Base-by-base conservation (phyloP, 2,888 invertebrate genomes). In the Tipula vernalis region DNA sequence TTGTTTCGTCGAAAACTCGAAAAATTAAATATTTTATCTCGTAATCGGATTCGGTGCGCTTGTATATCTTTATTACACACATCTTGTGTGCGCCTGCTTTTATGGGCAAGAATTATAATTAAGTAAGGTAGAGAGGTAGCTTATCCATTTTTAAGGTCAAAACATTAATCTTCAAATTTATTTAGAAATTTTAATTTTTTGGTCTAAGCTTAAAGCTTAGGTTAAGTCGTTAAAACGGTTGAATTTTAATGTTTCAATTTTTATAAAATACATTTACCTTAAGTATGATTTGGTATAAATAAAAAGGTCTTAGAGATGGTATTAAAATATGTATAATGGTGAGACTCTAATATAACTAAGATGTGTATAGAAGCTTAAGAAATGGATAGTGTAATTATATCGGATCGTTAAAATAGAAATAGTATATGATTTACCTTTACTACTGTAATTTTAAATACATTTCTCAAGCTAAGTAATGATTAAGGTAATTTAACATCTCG, bases 201-300 rank as follows among this genome's bases (percentile, higher is more conserved):
- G 15, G 15, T 57, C 5, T 57, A 57, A 57, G 51, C 51, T 57
- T 28, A 71, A 71, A 71, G 71, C 28, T 71, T 71, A 28, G 71
- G 71, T 71, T 71, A 71, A 71, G 71, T 71, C 71, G 71, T 71
- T 71, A 71, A 71, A 71, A 71, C 71, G 71, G 71, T 71, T 71
- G 71, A 71, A 28, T 10, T 71, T 71, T 71, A 28, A 71, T 71
- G 71, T 71, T 71, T 71, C 28, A 71, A 71, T 71, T 71, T 71
- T 71, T 71, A 28, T 28, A 10, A 28, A 28, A 15, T n/a, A 28
- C 8, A 71, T 71, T 71, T 12, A 71, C 28, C 28, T 71, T 71
- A 71, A 71, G 71, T 71, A 71, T 71, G 28, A 44, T 44, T 5
- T 57, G 15, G 28, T 28, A 28, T 28, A 28, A 28, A 28, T 28